Percentiles rank a stretch among this genome's conserved stretches.
These are phyloP conservation scores for Loripinus fragilis DNA, from an alignment of 2,888 invertebrate species.

Conservation along the genomic window DNA sequence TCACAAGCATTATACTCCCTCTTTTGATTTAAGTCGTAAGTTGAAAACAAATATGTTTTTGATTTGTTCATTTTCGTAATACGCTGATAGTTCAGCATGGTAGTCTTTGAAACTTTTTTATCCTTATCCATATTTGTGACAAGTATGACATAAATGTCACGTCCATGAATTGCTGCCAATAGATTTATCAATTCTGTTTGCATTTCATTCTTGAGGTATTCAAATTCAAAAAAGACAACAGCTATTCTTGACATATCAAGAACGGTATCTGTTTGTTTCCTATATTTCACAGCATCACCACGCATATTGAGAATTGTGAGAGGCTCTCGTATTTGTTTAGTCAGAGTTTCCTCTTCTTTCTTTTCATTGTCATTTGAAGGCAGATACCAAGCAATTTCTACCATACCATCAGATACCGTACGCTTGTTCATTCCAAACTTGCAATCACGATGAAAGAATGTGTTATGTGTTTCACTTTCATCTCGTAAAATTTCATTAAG, in stretches of 20 bases:
- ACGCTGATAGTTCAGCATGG: background rate
- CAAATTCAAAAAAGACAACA: background rate
- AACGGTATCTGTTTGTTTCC: background rate
- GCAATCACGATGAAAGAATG: slow-evolving; percentile 8
- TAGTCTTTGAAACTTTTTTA: background rate
- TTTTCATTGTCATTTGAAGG: background rate
- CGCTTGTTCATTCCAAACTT: background rate
- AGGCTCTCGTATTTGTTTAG: background rate
- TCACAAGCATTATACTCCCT: background rate
- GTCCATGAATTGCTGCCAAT: background rate
- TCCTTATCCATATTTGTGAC: background rate
- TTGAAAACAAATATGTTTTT: background rate
- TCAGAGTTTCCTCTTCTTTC: background rate
- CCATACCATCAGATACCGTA: background rate
- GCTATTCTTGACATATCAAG: background rate
- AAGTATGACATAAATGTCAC: background rate
- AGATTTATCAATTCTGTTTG: too few species aligned
- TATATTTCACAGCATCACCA: background rate
- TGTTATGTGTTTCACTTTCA: background rate
- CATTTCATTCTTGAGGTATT: background rate
- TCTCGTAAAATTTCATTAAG: slow-evolving; percentile 4
- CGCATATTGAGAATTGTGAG: background rate
- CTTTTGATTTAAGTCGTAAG: background rate
- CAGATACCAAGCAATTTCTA: background rate
- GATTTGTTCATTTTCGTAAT: background rate